These are phyloP conservation scores for Brachypodius melanocephalos DNA, from an alignment of 2,113 vertebrate species.

Conservation along the genomic window DNA sequence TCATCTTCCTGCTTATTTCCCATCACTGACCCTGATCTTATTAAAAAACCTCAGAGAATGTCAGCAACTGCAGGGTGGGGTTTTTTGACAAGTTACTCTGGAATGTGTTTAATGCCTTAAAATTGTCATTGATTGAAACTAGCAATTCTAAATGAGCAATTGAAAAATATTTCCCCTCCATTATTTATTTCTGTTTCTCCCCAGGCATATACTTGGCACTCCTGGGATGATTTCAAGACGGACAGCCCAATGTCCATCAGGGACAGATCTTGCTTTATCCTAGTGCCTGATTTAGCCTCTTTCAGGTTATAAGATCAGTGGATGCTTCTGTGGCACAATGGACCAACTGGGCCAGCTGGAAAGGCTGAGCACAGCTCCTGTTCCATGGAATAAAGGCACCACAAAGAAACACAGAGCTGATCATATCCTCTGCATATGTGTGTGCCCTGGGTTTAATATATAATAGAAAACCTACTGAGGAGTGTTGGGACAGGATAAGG, in stretches of 20 bases:
- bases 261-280: neutral
- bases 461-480: neutral
- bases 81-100: constrained; percentile 59
- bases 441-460: neutral
- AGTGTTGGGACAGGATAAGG: neutral
- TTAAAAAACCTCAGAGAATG: constrained; percentile 69
- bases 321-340: neutral
- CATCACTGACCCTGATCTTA: constrained; percentile 73
- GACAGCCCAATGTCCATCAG: neutral
- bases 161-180: constrained; percentile 63
- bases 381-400: neutral
- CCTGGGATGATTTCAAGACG: neutral
- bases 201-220: constrained; percentile 21
- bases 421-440: neutral
- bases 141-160: constrained; percentile 70
- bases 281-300: neutral
- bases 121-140: constrained; percentile 79
- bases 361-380: neutral
- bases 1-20: constrained; percentile 76
- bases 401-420: neutral
- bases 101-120: constrained; percentile 71
- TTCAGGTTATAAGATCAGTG: neutral
- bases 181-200: constrained; percentile 41
- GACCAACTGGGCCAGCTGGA: neutral
- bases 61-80: constrained; percentile 36